phyloP scores from a whole-genome alignment of 2,797 vertebrate species.

The Pristis pectinata region DNA sequence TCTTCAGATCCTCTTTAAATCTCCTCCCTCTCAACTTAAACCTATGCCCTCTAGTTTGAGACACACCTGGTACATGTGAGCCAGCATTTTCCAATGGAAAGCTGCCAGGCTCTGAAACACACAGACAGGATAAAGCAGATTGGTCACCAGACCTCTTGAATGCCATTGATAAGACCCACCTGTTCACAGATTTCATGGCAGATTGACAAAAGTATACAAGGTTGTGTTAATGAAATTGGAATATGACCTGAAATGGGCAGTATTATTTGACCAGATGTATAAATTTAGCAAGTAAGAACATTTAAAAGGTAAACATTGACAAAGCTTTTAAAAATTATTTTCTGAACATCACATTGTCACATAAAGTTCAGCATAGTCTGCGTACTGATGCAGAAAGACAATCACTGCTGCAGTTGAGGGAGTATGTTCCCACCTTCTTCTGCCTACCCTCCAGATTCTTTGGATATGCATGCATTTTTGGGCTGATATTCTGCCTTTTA shows the following conservation, averaged over 20 bases:
- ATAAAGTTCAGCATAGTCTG: background rate
- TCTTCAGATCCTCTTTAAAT: too few species aligned
- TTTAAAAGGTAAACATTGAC: too few species aligned
- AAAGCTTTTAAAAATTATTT: too few species aligned
- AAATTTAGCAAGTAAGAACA: background rate
- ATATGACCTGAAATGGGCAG: background rate
- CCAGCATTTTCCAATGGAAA: background rate
- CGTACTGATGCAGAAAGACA: background rate
- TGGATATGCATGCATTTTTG: background rate
- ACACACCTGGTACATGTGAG: background rate
- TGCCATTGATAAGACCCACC: background rate
- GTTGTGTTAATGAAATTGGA: background rate
- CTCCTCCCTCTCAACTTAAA: too few species aligned
- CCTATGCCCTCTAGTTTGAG: too few species aligned
- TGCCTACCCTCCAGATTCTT: background rate
- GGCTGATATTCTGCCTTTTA: background rate
- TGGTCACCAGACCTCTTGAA: background rate
- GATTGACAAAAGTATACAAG: background rate
- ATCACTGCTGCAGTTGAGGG: background rate
- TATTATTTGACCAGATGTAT: background rate
- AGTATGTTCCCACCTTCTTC: background rate
- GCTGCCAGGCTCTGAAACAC: background rate
- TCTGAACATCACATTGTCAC: too few species aligned
- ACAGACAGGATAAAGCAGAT: background rate
- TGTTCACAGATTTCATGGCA: background rate